Evolutionary conservation across 2,797 vertebrate genomes (phyloP).

Genomic region (Selene dorsalis): DNA sequence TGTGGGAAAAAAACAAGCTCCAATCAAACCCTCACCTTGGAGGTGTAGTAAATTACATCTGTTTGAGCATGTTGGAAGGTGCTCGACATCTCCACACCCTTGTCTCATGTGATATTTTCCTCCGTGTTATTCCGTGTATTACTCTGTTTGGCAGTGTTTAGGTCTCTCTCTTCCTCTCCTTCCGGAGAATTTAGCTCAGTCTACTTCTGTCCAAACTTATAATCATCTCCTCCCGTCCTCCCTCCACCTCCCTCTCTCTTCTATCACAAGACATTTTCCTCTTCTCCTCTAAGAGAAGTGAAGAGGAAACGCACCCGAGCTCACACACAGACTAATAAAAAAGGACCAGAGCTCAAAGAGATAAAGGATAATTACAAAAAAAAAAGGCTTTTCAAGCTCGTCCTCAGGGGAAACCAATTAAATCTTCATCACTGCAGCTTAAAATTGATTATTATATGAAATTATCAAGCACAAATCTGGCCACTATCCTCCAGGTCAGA

Average conservation of each 20-base stretch:
- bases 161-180: constrained; percentile 9
- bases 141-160: neutral
- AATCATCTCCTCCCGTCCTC: constrained; percentile 16
- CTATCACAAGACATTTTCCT: neutral
- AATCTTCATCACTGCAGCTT: neutral
- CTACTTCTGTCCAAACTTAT: constrained; percentile 30
- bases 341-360: constrained; percentile 38
- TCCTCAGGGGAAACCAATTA: constrained; percentile 46
- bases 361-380: constrained; percentile 52
- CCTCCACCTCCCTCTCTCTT: neutral
- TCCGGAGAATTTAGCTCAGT: constrained; percentile 15
- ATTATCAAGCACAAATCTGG: constrained; percentile 44
- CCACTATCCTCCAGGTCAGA: constrained; percentile 26
- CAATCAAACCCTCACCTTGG: neutral
- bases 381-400: constrained; percentile 9
- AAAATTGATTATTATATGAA: constrained; percentile 42
- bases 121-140: neutral
- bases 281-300: neutral
- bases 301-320: constrained; percentile 3
- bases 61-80: neutral
- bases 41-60: neutral
- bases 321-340: constrained; percentile 17
- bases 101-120: neutral
- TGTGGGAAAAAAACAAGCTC: constrained; percentile 21
- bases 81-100: neutral